phyloP scores from a whole-genome alignment of 2,113 vertebrate genomes.

The Carassius auratus region DNA sequence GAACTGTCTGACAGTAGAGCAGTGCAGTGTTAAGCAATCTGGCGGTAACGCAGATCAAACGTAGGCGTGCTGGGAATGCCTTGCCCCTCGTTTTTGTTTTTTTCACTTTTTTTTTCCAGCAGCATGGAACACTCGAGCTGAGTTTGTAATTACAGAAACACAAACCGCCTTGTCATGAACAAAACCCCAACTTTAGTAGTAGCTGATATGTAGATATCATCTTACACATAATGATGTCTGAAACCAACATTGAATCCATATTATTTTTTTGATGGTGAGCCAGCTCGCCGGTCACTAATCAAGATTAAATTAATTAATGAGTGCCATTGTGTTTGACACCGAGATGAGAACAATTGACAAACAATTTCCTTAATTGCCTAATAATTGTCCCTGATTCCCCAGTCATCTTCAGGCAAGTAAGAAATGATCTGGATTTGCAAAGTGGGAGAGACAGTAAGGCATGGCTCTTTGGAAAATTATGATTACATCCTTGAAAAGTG shows the following conservation, averaged over 20 bases:
- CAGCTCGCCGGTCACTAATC: constrained; percentile 31
- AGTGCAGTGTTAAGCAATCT: constrained; percentile 45
- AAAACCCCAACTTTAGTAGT: constrained; percentile 57
- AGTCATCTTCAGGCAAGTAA: neutral
- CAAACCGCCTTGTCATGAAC: constrained; percentile 57
- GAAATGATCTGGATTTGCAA: constrained; percentile 6
- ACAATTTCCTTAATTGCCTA: constrained; percentile 21
- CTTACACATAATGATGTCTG: constrained; percentile 54
- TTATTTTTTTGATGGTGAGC: constrained; percentile 35
- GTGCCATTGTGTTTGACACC: neutral
- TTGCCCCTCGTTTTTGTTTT: constrained; percentile 24
- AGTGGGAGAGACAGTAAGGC: neutral
- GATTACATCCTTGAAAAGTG: neutral
- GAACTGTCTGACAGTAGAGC: constrained; percentile 53
- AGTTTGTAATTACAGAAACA: constrained; percentile 58
- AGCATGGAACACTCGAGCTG: constrained; percentile 50
- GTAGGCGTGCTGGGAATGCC: constrained; percentile 44
- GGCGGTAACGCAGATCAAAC: constrained; percentile 42
- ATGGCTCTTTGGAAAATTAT: neutral
- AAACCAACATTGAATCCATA: constrained; percentile 37
- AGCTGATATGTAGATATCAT: constrained; percentile 51
- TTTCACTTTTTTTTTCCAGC: constrained; percentile 17
- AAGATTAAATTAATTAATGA: constrained; percentile 46
- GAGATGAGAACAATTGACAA: constrained; percentile 35
- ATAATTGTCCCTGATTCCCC: neutral